Evolutionary conservation across 2,888 invertebrate genomes (phyloP).

Genomic region (Helicoverpa assulta): DNA sequence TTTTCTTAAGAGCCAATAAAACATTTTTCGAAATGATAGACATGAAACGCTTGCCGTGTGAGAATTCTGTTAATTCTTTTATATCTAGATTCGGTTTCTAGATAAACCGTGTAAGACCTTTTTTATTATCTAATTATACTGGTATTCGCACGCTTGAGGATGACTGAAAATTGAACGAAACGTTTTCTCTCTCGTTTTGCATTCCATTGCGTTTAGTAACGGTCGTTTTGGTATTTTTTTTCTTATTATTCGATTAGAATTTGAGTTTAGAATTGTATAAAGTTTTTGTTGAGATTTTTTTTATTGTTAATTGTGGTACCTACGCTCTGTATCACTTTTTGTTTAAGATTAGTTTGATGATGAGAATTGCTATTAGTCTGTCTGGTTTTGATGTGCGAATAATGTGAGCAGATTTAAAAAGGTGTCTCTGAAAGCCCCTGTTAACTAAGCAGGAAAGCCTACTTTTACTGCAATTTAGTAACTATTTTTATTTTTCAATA

Average conservation of each 20-base stretch:
- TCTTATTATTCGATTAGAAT: slow-evolving; percentile 29
- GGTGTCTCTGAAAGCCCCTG: slow-evolving; percentile 3
- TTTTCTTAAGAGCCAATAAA: slow-evolving; percentile 23
- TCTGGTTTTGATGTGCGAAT: slow-evolving; percentile 17
- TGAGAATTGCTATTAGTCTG: slow-evolving; percentile 12
- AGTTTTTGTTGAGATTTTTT: slow-evolving; percentile 24
- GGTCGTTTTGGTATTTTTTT: slow-evolving; percentile 39
- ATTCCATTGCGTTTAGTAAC: slow-evolving; percentile 51
- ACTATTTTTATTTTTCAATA: no score
- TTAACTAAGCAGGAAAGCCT: no score
- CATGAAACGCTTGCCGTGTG: neutral
- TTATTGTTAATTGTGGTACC: neutral
- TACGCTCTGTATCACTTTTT: slow-evolving; percentile 1
- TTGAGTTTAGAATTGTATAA: slow-evolving; percentile 27
- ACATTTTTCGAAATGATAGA: slow-evolving; percentile 5
- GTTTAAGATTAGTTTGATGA: slow-evolving; percentile 6
- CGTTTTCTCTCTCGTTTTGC: slow-evolving; percentile 57
- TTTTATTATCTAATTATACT: slow-evolving; percentile 54
- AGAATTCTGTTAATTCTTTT: slow-evolving; percentile 17
- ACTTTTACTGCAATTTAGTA: no score
- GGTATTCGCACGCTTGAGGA: slow-evolving; percentile 51
- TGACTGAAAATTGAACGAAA: slow-evolving; percentile 48
- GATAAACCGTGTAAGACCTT: slow-evolving; percentile 45
- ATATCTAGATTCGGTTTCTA: slow-evolving; percentile 32
- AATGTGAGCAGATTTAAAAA: slow-evolving; percentile 11